Percentiles rank a stretch among this genome's conserved stretches.
phyloP scores from a whole-genome alignment of 2,797 vertebrate genomes.

The Muscicapa comitata region DNA sequence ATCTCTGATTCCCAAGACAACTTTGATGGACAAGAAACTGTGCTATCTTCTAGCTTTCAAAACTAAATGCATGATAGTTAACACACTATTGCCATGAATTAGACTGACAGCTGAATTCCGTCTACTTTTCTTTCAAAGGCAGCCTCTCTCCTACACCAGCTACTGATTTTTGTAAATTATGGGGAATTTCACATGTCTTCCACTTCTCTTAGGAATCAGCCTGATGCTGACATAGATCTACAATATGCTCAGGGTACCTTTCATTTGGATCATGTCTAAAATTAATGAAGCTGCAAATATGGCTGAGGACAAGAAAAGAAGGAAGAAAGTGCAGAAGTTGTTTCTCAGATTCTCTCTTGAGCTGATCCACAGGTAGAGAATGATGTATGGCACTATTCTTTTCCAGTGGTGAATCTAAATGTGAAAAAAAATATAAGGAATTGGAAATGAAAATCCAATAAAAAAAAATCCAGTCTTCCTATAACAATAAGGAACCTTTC shows the following conservation, averaged over 20 bases:
- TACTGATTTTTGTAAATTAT: background rate
- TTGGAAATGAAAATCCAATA: background rate
- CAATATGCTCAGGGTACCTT: background rate
- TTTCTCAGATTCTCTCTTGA: background rate
- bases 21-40: background rate
- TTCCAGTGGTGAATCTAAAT: background rate
- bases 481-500: background rate
- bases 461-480: background rate
- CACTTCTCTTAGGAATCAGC: background rate
- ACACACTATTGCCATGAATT: background rate
- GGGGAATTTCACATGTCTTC: background rate
- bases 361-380: background rate
- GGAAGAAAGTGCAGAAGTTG: background rate
- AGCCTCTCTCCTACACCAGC: background rate
- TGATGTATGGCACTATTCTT: background rate
- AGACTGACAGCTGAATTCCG: background rate
- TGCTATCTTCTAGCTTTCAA: background rate
- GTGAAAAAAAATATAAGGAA: background rate
- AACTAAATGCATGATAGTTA: background rate
- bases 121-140: background rate
- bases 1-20: background rate
- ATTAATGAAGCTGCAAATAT: background rate
- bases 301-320: background rate
- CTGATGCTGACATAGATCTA: background rate
- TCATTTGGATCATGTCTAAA: background rate